phyloP scores from a whole-genome alignment of 2,797 vertebrate genomes.

The Pseudomugil tenellus region DNA sequence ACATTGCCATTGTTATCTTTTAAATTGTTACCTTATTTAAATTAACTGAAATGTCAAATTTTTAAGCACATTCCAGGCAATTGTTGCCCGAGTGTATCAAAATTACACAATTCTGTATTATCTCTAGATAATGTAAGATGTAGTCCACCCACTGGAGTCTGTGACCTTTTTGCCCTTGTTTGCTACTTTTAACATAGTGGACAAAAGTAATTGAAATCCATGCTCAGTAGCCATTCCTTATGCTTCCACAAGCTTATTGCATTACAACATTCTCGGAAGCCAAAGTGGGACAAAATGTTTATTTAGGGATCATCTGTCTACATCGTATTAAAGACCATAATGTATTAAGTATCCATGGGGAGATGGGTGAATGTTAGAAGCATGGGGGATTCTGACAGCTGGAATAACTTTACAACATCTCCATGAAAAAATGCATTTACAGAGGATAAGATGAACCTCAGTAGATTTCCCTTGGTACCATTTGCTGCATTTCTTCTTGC shows the following conservation, averaged over 20 bases:
- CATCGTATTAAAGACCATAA: conserved; percentile 35
- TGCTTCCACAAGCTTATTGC: conserved; percentile 68
- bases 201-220: conserved; percentile 45
- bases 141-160: conserved; percentile 10
- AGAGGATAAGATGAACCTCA: conserved; percentile 49
- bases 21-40: too few species aligned
- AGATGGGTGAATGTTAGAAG: conserved; percentile 17
- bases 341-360: conserved; percentile 55
- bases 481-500: conserved; percentile 33
- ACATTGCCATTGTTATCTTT: too few species aligned
- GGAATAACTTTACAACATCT: conserved; percentile 57
- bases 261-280: conserved; percentile 56
- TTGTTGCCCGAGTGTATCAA: conserved; percentile 1
- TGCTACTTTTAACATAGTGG: conserved; percentile 33
- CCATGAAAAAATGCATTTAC: conserved; percentile 58
- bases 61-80: conserved; percentile 14
- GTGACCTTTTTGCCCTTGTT: conserved; percentile 3
- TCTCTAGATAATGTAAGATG: background rate
- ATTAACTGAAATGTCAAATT: conserved; percentile 11
- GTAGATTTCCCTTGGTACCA: conserved; percentile 66
- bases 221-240: conserved; percentile 20
- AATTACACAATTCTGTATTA: background rate
- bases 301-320: conserved; percentile 69
- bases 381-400: conserved; percentile 43
- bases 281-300: conserved; percentile 67